phyloP scores from a whole-genome alignment of 2,797 vertebrate genomes.

The Dryobates pubescens region DNA sequence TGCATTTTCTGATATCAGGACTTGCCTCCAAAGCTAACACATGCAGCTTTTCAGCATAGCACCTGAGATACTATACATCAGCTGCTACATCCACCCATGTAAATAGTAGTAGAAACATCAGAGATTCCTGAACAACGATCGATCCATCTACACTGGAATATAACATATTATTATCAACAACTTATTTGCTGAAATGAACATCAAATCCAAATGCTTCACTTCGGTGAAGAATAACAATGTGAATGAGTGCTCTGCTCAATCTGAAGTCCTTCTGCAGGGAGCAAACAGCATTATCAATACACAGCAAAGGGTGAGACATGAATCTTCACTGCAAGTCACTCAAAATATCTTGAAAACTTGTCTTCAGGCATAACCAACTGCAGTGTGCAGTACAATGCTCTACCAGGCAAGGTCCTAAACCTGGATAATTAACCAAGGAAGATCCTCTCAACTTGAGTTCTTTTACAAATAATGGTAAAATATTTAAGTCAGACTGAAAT shows the following conservation, averaged over 20 bases:
- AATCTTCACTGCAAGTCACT: neutral
- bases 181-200: neutral
- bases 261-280: neutral
- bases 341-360: neutral
- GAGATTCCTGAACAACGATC: neutral
- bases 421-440: neutral
- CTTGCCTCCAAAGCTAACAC: neutral
- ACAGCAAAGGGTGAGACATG: neutral
- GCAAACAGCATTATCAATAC: neutral
- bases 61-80: neutral
- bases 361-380: neutral
- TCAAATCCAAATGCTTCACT: neutral
- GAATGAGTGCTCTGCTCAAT: neutral
- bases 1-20: neutral
- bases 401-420: neutral
- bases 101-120: neutral
- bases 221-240: neutral
- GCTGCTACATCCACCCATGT: neutral
- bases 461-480: neutral
- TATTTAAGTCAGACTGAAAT: constrained; percentile 7
- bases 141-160: neutral
- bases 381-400: neutral
- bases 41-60: neutral
- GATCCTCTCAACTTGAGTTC: neutral
- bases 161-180: neutral